Evolutionary conservation across 2,888 invertebrate genomes (phyloP).

Genomic region (Lypha dubia): DNA sequence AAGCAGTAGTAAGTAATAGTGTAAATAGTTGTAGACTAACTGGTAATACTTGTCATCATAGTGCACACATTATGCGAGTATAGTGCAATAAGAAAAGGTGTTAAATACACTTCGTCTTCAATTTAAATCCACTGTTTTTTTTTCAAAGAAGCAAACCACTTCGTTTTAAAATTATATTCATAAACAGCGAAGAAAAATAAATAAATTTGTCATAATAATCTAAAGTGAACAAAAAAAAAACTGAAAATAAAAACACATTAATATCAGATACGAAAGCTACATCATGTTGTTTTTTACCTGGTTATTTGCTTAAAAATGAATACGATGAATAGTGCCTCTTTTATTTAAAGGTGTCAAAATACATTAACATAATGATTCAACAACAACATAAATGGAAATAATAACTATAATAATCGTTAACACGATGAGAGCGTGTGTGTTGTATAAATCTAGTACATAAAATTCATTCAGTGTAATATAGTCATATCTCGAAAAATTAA

Average conservation of each 20-base stretch:
- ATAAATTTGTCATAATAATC: constrained; percentile 54
- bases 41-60: neutral
- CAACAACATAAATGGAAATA: constrained; percentile 36
- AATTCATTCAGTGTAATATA: too few species aligned
- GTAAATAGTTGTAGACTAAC: constrained; percentile 20
- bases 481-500: too few species aligned
- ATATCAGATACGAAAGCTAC: neutral
- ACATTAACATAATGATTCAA: constrained; percentile 79
- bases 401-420: constrained; percentile 35
- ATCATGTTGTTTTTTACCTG: constrained; percentile 25
- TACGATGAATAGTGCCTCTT: constrained; percentile 41
- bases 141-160: neutral
- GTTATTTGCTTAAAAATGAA: constrained; percentile 65
- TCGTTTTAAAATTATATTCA: neutral
- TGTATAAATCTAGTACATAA: neutral
- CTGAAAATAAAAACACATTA: constrained; percentile 15
- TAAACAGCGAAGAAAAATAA: constrained; percentile 12
- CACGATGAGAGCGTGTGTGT: neutral
- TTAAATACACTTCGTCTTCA: constrained; percentile 61
- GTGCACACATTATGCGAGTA: neutral
- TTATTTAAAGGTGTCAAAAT: constrained; percentile 80
- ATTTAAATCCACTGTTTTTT: constrained; percentile 15
- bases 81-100: constrained; percentile 63
- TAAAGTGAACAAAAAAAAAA: constrained; percentile 21
- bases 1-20: constrained; percentile 16